Conservation (phyloP, 2,113 vertebrate species). For the Recurvirostra avosetta region DNA sequence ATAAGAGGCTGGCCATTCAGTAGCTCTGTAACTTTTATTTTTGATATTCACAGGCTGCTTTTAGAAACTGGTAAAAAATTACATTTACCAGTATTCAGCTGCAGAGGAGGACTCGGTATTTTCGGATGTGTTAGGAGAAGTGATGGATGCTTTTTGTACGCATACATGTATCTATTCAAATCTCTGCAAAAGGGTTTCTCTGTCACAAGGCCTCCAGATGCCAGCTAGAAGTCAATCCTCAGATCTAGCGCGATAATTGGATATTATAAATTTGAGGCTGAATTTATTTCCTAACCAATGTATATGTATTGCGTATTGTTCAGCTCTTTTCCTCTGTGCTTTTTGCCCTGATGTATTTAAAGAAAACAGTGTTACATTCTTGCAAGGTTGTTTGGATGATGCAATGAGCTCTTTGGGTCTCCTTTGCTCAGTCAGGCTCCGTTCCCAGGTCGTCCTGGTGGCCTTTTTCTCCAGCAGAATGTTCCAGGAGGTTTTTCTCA, state of each 20-base stretch:
- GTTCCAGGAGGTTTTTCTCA: not conserved
- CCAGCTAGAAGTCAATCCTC: not conserved
- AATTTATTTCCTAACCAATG: not conserved
- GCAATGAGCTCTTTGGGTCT: not conserved
- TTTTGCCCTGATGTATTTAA: not conserved
- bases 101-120: not conserved
- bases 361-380: not conserved
- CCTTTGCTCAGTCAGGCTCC: not conserved
- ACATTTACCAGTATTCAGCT: not conserved
- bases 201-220: not conserved
- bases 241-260: not conserved
- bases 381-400: not conserved
- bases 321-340: not conserved
- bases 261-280: not conserved
- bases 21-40: not conserved
- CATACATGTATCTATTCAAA: not conserved
- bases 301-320: not conserved
- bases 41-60: not conserved
- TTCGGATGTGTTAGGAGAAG: conserved; percentile 10
- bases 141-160: not conserved
- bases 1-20: not conserved
- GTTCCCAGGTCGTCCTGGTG: not conserved
- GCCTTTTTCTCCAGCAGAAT: not conserved
- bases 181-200: not conserved
- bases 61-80: not conserved